These are phyloP conservation scores for Cataglyphis livida DNA, from an alignment of 2,888 invertebrate genomes.

Conservation along the genomic window DNA sequence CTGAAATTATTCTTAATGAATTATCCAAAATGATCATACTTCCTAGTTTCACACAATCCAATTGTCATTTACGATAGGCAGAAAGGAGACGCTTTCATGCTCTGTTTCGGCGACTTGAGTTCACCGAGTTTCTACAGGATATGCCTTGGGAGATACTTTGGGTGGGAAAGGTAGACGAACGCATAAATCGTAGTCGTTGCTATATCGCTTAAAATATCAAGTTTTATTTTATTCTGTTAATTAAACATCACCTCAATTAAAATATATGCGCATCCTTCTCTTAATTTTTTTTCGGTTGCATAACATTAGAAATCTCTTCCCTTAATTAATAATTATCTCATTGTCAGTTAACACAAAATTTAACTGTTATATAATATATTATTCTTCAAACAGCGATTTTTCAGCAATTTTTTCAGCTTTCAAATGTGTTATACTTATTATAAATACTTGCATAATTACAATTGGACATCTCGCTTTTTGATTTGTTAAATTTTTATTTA, in stretches of 20 bases:
- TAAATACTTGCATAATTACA: too few species aligned
- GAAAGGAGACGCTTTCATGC: constrained; percentile 82
- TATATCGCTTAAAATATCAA: background rate
- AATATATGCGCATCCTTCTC: background rate
- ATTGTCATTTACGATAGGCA: constrained; percentile 73
- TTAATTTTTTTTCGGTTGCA: background rate
- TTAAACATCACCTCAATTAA: background rate
- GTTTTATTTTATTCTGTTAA: background rate
- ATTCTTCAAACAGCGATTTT: too few species aligned
- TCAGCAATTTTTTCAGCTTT: too few species aligned
- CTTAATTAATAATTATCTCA: background rate
- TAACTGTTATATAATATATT: background rate
- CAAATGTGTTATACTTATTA: too few species aligned
- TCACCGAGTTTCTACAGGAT: constrained; percentile 84
- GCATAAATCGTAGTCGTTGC: constrained; percentile 24
- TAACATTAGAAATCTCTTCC: background rate
- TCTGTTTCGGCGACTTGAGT: constrained; percentile 81
- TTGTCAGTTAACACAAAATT: background rate
- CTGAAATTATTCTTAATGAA: constrained; percentile 45
- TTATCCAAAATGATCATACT: constrained; percentile 66
- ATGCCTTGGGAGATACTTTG: constrained; percentile 75
- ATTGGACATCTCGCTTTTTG: background rate
- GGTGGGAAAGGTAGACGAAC: constrained; percentile 34
- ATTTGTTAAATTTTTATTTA: background rate
- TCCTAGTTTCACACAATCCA: constrained; percentile 79